Evolutionary conservation across 2,888 invertebrate genomes (phyloP).

Genomic region (Autographa pulchrina): DNA sequence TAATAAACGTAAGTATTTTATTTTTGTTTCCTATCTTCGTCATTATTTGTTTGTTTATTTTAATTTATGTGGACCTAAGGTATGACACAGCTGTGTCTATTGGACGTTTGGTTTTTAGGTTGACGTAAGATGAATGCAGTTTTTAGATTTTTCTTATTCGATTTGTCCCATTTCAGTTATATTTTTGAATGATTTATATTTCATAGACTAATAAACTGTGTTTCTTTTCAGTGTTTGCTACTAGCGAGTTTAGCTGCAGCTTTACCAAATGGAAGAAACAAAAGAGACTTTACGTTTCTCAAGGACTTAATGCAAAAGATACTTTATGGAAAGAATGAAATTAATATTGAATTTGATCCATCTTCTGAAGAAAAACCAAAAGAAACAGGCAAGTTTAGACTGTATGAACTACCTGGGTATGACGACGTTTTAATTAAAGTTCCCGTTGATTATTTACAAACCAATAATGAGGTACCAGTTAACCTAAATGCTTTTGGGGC

Average conservation of each 20-base stretch:
- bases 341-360: slow-evolving; percentile 26
- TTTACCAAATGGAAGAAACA: slow-evolving; percentile 55
- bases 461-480: slow-evolving; percentile 25
- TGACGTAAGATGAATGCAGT: no score
- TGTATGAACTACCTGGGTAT: slow-evolving; percentile 64
- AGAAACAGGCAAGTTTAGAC: slow-evolving; percentile 42
- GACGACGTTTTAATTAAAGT: slow-evolving; percentile 63
- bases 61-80: no score
- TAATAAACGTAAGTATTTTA: slow-evolving; percentile 49
- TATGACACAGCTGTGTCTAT: no score
- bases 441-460: slow-evolving; percentile 23
- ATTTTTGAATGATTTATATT: neutral
- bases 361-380: slow-evolving; percentile 16
- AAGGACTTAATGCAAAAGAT: slow-evolving; percentile 57
- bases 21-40: neutral
- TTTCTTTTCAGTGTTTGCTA: slow-evolving; percentile 69
- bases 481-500: slow-evolving; percentile 36
- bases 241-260: slow-evolving; percentile 57
- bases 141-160: no score
- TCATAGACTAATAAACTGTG: neutral
- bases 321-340: slow-evolving; percentile 52
- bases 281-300: slow-evolving; percentile 59
- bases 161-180: neutral
- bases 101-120: no score
- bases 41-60: no score